phyloP scores from a whole-genome alignment of 2,888 invertebrate genomes.

The Drosophila meridionalis region DNA sequence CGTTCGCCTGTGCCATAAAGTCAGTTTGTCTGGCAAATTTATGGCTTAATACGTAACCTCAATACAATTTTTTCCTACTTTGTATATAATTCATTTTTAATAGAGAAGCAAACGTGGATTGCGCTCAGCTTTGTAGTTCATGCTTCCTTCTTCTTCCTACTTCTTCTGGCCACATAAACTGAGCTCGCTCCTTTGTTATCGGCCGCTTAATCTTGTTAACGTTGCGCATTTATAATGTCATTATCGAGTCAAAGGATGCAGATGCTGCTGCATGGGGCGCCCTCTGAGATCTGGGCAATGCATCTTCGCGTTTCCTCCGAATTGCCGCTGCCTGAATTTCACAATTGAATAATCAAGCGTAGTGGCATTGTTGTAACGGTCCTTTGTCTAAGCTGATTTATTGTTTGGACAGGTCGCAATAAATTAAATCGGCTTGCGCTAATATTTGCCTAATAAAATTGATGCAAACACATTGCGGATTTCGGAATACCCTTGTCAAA shows the following conservation, averaged over 20 bases:
- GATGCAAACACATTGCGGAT: slow-evolving; percentile 37
- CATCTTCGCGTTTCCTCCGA: slow-evolving; percentile 66
- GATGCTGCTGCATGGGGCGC: slow-evolving; percentile 22
- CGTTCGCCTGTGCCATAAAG: slow-evolving; percentile 59
- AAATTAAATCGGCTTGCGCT: slow-evolving; percentile 67
- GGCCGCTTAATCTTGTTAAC: slow-evolving; percentile 61
- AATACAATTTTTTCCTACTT: slow-evolving; percentile 60
- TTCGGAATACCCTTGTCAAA: slow-evolving; percentile 58
- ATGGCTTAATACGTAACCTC: slow-evolving; percentile 71
- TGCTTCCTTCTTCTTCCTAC: not conserved
- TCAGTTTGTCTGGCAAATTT: slow-evolving; percentile 74
- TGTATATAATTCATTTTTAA: slow-evolving; percentile 78
- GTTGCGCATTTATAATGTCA: slow-evolving; percentile 68
- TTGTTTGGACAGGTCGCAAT: slow-evolving; percentile 64
- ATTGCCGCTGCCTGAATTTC: slow-evolving; percentile 67
- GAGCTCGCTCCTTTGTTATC: slow-evolving; percentile 60
- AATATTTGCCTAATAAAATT: slow-evolving; percentile 75
- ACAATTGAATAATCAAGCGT: slow-evolving; percentile 75
- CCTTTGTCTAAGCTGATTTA: slow-evolving; percentile 56
- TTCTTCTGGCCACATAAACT: not conserved
- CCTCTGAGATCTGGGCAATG: slow-evolving; percentile 61
- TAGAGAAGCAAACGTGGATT: slow-evolving; percentile 69
- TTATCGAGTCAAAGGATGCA: slow-evolving; percentile 58
- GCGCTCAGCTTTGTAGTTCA: slow-evolving; percentile 15
- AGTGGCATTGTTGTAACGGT: slow-evolving; percentile 58